Percentiles rank a stretch among this genome's conserved stretches.
phyloP scores from a whole-genome alignment of 2,113 vertebrate genomes.

The Chiloscyllium plagiosum region DNA sequence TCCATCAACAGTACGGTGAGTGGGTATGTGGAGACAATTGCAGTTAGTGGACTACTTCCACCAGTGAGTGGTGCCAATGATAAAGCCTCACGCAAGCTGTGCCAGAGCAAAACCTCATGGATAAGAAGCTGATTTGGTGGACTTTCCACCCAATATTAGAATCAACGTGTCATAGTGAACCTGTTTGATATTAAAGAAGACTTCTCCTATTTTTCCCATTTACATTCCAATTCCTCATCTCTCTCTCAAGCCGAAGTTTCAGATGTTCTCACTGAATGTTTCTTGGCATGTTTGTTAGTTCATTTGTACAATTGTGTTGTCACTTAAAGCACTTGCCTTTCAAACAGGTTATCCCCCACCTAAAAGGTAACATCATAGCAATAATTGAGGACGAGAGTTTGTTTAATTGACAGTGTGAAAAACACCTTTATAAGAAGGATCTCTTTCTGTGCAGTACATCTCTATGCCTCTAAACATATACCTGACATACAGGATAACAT shows the following conservation, averaged over 20 bases:
- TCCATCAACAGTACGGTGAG: background rate
- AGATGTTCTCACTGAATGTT: background rate
- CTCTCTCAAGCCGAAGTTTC: background rate
- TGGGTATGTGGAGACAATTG: background rate
- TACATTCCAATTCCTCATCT: background rate
- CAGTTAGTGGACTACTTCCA: background rate
- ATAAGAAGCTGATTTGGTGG: background rate
- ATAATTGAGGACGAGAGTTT: background rate
- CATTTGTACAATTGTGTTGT: background rate
- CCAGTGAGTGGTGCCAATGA: background rate
- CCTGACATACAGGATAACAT: background rate
- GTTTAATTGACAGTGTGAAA: background rate
- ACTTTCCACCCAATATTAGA: background rate
- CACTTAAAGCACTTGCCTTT: background rate
- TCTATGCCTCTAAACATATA: background rate
- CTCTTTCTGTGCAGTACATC: too few species aligned
- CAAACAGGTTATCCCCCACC: background rate
- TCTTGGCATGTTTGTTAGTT: background rate
- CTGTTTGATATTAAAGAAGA: background rate
- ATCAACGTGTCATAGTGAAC: background rate
- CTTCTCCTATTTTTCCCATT: background rate
- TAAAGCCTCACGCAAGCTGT: background rate
- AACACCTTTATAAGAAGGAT: too few species aligned
- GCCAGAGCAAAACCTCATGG: background rate
- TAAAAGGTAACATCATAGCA: too few species aligned